A percentile compares a stretch with the other conserved stretches of the same genome.
Conservation (phyloP, 2,797 vertebrate genomes). For the Pogoniulus pusillus region DNA sequence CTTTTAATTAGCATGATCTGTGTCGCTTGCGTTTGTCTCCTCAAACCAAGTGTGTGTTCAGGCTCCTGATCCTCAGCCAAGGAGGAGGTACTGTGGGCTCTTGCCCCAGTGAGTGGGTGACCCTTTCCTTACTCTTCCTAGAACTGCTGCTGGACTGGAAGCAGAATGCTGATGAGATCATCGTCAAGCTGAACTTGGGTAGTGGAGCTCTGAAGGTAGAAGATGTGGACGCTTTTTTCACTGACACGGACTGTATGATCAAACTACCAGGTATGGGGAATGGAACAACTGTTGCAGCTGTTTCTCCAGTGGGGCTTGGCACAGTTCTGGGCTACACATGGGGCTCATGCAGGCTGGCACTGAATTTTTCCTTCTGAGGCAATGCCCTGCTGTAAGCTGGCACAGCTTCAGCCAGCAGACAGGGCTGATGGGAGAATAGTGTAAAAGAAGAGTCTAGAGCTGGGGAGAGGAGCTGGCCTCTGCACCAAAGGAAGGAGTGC, state of each 20-base stretch:
- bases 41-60: background rate
- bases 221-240: conserved; percentile 87
- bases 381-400: conserved; percentile 20
- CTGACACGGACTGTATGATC: conserved; percentile 88
- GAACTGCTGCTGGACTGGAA: conserved; percentile 95
- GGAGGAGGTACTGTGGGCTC: background rate
- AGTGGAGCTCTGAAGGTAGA: conserved; percentile 81
- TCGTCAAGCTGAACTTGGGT: conserved; percentile 88
- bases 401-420: background rate
- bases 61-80: background rate
- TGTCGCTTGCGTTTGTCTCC: background rate
- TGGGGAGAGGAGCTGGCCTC: background rate
- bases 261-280: conserved; percentile 79
- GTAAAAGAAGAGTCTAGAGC: background rate
- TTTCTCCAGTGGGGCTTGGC: background rate
- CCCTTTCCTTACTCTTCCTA: conserved; percentile 44
- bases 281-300: background rate
- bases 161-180: conserved; percentile 92
- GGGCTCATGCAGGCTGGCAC: background rate
- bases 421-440: background rate
- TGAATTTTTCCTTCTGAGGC: conserved; percentile 15
- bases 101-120: background rate
- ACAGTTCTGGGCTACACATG: background rate
- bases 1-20: background rate
- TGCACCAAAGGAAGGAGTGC: background rate